phyloP scores from a whole-genome alignment of 2,797 vertebrate species.

The Pteropus rufus region DNA sequence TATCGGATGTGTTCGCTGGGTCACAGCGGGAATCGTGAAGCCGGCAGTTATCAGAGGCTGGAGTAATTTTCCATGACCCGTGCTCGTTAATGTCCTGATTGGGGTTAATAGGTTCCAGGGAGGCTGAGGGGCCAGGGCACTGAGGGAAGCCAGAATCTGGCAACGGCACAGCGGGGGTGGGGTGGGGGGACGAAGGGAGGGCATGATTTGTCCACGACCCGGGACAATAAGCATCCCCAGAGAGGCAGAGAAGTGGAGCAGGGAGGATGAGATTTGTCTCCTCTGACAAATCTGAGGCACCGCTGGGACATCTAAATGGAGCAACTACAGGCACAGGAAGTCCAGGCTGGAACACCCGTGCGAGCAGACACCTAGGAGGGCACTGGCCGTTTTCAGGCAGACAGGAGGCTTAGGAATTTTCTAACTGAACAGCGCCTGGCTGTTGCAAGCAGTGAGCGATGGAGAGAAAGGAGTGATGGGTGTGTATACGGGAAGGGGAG shows the following conservation, averaged over 20 bases:
- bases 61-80: slow-evolving; percentile 68
- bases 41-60: slow-evolving; percentile 24
- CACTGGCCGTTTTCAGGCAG: not conserved
- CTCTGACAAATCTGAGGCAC: slow-evolving; percentile 51
- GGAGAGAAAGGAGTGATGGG: not conserved
- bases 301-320: slow-evolving; percentile 42
- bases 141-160: slow-evolving; percentile 50
- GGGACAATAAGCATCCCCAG: slow-evolving; percentile 47
- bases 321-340: slow-evolving; percentile 31
- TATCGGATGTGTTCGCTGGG: not conserved
- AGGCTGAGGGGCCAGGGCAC: not conserved
- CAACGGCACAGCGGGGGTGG: slow-evolving; percentile 3
- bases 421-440: not conserved
- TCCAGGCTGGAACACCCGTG: slow-evolving; percentile 10
- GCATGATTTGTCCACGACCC: slow-evolving; percentile 50
- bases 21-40: not conserved
- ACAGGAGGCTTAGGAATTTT: not conserved
- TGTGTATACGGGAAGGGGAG: rapidly evolving
- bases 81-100: slow-evolving; percentile 30
- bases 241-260: slow-evolving; percentile 62
- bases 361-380: not conserved
- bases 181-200: slow-evolving; percentile 26
- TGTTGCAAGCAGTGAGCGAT: too few species aligned
- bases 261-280: slow-evolving; percentile 49
- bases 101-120: slow-evolving; percentile 60